These are phyloP conservation scores for Poeciliopsis turneri DNA, from an alignment of 2,797 vertebrate species.

Conservation along the genomic window DNA sequence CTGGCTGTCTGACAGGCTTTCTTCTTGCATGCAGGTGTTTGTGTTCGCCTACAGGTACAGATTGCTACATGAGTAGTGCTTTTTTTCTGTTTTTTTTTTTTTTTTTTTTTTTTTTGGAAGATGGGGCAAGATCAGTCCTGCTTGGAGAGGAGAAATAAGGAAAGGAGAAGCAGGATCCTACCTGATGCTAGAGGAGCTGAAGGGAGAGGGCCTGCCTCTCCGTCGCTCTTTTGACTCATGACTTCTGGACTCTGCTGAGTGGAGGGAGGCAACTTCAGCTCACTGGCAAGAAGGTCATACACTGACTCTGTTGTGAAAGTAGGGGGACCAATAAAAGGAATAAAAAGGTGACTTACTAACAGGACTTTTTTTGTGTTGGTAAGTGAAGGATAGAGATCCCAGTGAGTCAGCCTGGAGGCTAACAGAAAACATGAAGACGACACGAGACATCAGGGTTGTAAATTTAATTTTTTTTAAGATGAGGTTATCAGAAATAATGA, in stretches of 20 bases:
- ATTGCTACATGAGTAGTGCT: slow-evolving; percentile 24
- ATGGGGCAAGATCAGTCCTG: slow-evolving; percentile 43
- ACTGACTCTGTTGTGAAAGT: slow-evolving; percentile 85
- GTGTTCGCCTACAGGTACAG: slow-evolving; percentile 32
- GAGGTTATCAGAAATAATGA: neutral
- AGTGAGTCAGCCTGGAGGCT: neutral
- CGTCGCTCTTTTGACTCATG: slow-evolving; percentile 98
- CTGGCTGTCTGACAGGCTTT: slow-evolving; percentile 30
- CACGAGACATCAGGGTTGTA: neutral
- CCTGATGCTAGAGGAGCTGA: slow-evolving; percentile 91
- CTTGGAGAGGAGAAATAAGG: slow-evolving; percentile 70
- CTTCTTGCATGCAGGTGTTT: slow-evolving; percentile 39
- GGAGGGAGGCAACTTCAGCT: slow-evolving; percentile 91
- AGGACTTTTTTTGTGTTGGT: slow-evolving; percentile 5
- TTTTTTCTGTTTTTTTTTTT: neutral
- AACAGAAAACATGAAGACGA: slow-evolving; percentile 2
- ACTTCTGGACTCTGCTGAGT: slow-evolving; percentile 86
- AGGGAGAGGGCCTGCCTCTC: slow-evolving; percentile 92
- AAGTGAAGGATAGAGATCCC: neutral
- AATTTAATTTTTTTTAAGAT: neutral
- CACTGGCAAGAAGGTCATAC: slow-evolving; percentile 97
- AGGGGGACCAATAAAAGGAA: slow-evolving; percentile 18
- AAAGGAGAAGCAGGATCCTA: slow-evolving; percentile 81
- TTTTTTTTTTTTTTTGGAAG: neutral
- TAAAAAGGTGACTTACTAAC: slow-evolving; percentile 13